A percentile compares a stretch with the other conserved stretches of the same genome.
These are phyloP conservation scores for Toxotes lorentzi DNA, from an alignment of 2,797 vertebrate genomes.

Conservation along the genomic window DNA sequence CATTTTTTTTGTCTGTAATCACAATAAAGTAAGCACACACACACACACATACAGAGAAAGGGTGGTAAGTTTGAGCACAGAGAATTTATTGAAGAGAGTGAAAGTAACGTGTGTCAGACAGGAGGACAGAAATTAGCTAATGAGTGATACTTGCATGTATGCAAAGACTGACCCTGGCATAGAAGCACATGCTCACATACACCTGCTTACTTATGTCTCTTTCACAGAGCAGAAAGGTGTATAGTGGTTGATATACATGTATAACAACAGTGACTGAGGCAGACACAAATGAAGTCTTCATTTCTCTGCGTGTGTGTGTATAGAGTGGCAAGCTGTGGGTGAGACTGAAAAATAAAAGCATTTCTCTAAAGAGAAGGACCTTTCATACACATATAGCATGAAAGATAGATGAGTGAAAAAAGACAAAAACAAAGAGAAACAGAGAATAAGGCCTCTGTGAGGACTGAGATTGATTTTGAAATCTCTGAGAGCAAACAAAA, in stretches of 20 bases:
- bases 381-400: constrained; percentile 7
- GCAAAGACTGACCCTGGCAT: constrained; percentile 35
- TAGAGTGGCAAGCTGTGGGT: not conserved
- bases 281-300: not conserved
- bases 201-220: not conserved
- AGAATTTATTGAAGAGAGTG: constrained; percentile 59
- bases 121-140: constrained; percentile 54
- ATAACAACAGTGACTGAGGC: not conserved
- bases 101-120: constrained; percentile 72
- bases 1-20: constrained; percentile 18
- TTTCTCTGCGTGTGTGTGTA: not conserved
- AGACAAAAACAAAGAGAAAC: constrained; percentile 3
- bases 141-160: constrained; percentile 47
- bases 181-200: constrained; percentile 11
- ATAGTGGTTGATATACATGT: not conserved
- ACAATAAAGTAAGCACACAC: constrained; percentile 14
- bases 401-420: constrained; percentile 36
- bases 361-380: constrained; percentile 20
- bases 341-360: constrained; percentile 34
- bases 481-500: constrained; percentile 62
- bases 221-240: not conserved
- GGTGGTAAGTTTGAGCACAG: constrained; percentile 28
- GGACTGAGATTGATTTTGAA: constrained; percentile 51
- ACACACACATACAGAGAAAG: not conserved
- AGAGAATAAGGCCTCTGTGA: constrained; percentile 29